These are phyloP conservation scores for Chrysomela aeneicollis DNA, from an alignment of 2,888 invertebrate genomes.

Conservation along the genomic window DNA sequence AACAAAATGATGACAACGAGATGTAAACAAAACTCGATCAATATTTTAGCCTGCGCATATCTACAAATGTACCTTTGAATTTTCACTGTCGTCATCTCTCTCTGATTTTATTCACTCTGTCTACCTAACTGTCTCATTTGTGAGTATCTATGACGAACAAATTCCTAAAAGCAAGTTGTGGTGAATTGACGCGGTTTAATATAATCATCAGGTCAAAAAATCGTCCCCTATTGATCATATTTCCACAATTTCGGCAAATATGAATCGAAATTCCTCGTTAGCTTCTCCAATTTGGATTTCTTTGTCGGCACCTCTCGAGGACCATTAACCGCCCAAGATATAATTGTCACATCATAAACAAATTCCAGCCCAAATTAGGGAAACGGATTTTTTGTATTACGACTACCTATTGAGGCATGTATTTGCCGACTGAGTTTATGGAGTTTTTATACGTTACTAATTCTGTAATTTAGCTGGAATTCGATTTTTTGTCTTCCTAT, in stretches of 20 bases:
- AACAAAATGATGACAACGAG: no score
- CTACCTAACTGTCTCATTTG: no score
- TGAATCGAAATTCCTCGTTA: conserved; percentile 45
- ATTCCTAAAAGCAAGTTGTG: no score
- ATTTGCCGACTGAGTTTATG: conserved; percentile 36
- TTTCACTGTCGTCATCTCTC: no score
- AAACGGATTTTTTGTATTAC: conserved; percentile 37
- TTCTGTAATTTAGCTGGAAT: conserved; percentile 37
- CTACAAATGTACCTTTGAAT: no score
- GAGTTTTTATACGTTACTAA: conserved; percentile 36
- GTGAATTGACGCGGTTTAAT: no score
- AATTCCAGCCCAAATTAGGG: conserved; percentile 47
- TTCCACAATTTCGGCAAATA: conserved; percentile 41
- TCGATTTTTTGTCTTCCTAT: conserved; percentile 25
- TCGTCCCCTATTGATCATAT: conserved; percentile 32
- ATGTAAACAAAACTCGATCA: no score
- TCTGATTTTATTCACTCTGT: no score
- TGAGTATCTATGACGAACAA: no score
- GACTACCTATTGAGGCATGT: conserved; percentile 40
- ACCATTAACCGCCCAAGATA: conserved; percentile 45
- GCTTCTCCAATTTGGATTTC: conserved; percentile 37
- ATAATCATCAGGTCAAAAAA: conserved; percentile 5
- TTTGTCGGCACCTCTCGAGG: conserved; percentile 49
- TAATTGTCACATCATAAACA: conserved; percentile 52
- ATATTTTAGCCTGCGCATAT: no score